phyloP scores from a whole-genome alignment of 1,140 invertebrate genomes.

The Dinoponera quadriceps region DNA sequence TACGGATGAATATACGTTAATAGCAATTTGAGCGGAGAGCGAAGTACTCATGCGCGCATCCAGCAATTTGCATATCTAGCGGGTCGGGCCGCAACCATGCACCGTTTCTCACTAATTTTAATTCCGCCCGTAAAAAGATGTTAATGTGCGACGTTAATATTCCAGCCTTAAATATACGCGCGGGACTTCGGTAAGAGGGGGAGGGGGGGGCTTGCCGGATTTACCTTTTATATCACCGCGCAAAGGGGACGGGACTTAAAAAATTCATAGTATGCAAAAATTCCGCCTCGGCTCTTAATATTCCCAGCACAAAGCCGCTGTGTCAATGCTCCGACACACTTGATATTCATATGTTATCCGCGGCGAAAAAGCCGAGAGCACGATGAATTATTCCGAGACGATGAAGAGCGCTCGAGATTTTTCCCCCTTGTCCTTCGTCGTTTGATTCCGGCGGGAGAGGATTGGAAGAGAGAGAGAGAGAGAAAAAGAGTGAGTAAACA shows the following conservation, averaged over 20 bases:
- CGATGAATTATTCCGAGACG: conserved; percentile 42
- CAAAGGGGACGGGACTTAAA: conserved; percentile 56
- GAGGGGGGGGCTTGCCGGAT: conserved; percentile 34
- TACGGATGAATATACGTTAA: conserved; percentile 26
- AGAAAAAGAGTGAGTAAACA: conserved; percentile 29
- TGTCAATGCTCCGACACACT: conserved; percentile 55
- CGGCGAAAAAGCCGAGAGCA: conserved; percentile 38
- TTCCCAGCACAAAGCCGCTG: conserved; percentile 50
- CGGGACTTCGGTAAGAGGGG: too few relatives aligned
- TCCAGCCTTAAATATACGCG: conserved; percentile 56
- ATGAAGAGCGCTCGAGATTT: conserved; percentile 20
- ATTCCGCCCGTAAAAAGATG: conserved; percentile 51
- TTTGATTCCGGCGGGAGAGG: conserved; percentile 14
- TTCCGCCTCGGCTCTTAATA: conserved; percentile 34
- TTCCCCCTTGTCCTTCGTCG: neutral
- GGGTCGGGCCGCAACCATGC: conserved; percentile 14
- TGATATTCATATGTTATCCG: conserved; percentile 61
- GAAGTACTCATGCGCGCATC: conserved; percentile 9
- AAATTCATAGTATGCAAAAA: conserved; percentile 62
- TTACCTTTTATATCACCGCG: conserved; percentile 44
- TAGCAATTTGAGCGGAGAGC: conserved; percentile 18
- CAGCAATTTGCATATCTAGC: conserved; percentile 50
- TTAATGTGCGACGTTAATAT: conserved; percentile 55
- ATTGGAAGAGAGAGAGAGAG: too few relatives aligned
- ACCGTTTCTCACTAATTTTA: conserved; percentile 58